Base-by-base conservation (phyloP, 2,113 vertebrate species). In the Sigmodon hispidus region DNA sequence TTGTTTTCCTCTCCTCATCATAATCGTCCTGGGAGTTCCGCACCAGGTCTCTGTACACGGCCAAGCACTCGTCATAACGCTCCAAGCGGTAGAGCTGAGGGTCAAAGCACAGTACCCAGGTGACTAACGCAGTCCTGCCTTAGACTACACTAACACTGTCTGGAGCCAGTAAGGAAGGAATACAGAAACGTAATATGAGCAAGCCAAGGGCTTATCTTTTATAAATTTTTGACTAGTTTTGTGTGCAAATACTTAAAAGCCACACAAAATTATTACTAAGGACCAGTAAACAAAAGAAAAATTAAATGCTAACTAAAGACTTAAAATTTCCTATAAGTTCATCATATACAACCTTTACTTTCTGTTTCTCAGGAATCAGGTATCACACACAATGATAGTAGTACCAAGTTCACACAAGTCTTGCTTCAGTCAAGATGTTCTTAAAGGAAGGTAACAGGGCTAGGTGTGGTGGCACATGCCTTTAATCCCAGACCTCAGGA, bases 1-100 rank as follows among this genome's bases (percentile, higher is more conserved):
- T 99, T 81, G 99, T 99, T 98, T 99, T 99, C 85, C 99, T 99
- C 97, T 99, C 99, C 94, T 99, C 99, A 94, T 99, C 99, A 48
- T 99, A 99, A 90, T 99, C 99, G 93, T 99, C 99, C 98, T 99
- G 99, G 45, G 99, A 99, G 97, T 99, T 99, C 89, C 99, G 98
- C 98, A 99, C 99, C 40, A 99, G 99, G 94, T 99, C 99, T 26
- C 99, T 99, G 97, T 99, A 99, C 0, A 99, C 99, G 0, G 98
- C 98, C 96, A 99, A 98, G 97, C 99, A 99, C 26, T 99, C 99
- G 0, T 99, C 98, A 0, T 99, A 99, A 73, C 99, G 99, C 97
- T 99, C 99, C 96, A 99, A 97, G 87, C 99, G 99, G 97, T 99
- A 99, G 90, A 99, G 91, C 99, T 99, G 87, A 80, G 96, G 40